phyloP scores from a whole-genome alignment of 2,797 vertebrate species.

The Danio aesculapii region DNA sequence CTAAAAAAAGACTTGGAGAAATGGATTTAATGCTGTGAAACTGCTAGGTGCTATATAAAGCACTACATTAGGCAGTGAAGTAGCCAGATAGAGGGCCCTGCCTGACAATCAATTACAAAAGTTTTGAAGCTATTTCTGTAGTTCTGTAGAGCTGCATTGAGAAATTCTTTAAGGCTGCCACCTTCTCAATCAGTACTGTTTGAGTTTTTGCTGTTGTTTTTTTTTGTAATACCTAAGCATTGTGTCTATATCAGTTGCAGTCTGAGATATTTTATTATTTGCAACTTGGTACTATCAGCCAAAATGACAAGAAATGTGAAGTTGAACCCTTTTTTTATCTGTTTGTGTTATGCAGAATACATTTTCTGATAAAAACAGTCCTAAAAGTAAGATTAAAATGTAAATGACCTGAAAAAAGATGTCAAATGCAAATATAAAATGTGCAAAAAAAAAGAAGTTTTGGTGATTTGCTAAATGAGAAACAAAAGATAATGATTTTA shows the following conservation, averaged over 20 bases:
- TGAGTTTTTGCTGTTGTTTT: neutral
- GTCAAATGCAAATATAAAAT: too few relatives aligned
- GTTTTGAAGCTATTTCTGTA: conserved; percentile 19
- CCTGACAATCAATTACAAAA: conserved; percentile 35
- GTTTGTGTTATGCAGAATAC: neutral
- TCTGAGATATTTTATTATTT: neutral
- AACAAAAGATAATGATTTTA: neutral
- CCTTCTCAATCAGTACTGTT: neutral
- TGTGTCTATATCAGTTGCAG: neutral
- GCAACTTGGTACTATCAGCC: neutral
- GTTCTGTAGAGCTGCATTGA: neutral
- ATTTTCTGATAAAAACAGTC: neutral
- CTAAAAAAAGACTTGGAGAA: conserved; percentile 31
- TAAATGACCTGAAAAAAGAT: too few relatives aligned
- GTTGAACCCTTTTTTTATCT: neutral
- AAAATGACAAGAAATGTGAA: neutral
- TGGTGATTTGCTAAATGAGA: too few relatives aligned
- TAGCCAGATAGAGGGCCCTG: conserved; percentile 13
- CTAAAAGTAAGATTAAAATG: neutral
- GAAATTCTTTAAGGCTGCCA: neutral
- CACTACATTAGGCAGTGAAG: conserved; percentile 33
- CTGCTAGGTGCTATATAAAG: conserved; percentile 41
- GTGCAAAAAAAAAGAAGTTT: too few relatives aligned
- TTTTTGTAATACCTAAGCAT: neutral
- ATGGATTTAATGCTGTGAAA: conserved; percentile 40